Percentiles rank a stretch among this genome's conserved stretches.
Evolutionary conservation across 2,113 vertebrate species (phyloP).

Genomic region (Uria aalge): DNA sequence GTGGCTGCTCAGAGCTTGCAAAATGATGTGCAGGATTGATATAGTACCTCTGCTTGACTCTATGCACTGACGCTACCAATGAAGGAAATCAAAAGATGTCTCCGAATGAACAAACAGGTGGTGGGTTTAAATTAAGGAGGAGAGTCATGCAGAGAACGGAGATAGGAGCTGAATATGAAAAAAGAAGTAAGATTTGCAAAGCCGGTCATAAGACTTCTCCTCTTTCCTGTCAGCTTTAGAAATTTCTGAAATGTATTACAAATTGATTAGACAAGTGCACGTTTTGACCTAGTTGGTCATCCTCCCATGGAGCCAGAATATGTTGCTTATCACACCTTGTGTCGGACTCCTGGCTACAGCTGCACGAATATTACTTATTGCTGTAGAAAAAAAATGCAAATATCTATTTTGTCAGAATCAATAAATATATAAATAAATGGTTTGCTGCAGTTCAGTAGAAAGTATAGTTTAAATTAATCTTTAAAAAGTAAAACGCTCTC

Average conservation of each 20-base stretch:
- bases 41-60: background rate
- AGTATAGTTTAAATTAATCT: background rate
- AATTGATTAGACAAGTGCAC: background rate
- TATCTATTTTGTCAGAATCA: background rate
- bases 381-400: background rate
- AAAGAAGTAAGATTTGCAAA: background rate
- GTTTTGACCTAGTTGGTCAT: background rate
- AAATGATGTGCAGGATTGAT: background rate
- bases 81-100: background rate
- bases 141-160: background rate
- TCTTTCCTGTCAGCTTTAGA: background rate
- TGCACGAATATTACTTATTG: background rate
- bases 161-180: background rate
- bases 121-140: background rate
- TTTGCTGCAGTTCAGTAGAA: background rate
- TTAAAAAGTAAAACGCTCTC: slow-evolving; percentile 14
- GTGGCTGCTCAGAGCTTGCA: background rate
- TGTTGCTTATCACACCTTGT: background rate
- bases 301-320: background rate
- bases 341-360: background rate
- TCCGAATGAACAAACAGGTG: background rate
- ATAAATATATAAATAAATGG: slow-evolving; percentile 6
- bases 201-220: background rate
- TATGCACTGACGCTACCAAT: background rate
- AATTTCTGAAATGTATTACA: background rate